Conservation (phyloP, 2,888 invertebrate species). For the Koerneria pararmatus region DNA sequence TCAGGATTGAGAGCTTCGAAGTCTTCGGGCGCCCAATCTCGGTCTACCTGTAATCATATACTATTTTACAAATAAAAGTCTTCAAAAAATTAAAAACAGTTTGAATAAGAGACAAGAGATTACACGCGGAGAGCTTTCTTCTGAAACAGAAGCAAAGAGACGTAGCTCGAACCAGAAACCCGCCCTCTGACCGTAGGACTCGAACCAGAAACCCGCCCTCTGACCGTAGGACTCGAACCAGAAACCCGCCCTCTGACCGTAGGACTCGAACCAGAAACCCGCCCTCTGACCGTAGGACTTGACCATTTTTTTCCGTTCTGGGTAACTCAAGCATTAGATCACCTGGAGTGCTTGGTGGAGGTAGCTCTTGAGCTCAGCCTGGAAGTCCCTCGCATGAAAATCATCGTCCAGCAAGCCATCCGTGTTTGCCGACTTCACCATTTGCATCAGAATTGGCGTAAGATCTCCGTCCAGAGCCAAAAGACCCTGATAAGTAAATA, state of each 20-base stretch:
- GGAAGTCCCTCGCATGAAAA: constrained; percentile 69
- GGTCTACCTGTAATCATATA: constrained; percentile 38
- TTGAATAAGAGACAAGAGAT: not conserved
- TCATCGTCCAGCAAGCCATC: constrained; percentile 88
- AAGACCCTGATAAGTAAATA: constrained; percentile 69
- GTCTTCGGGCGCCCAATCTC: constrained; percentile 63
- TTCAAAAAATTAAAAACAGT: too few species aligned
- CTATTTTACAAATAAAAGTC: not conserved
- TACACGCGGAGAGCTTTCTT: not conserved
- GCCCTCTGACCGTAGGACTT: too few species aligned
- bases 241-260: too few species aligned
- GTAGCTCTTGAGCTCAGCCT: constrained; percentile 53
- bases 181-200: too few species aligned
- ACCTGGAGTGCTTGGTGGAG: constrained; percentile 57
- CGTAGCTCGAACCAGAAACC: too few species aligned
- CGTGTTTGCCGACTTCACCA: constrained; percentile 92
- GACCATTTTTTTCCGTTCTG: too few species aligned
- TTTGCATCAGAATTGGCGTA: constrained; percentile 96
- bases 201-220: too few species aligned
- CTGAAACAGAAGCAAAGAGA: not conserved
- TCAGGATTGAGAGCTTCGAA: constrained; percentile 72
- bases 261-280: too few species aligned
- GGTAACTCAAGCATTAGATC: too few species aligned
- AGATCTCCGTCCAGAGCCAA: constrained; percentile 94
- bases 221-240: too few species aligned